Evolutionary conservation across 2,888 invertebrate species (phyloP).

Genomic region (Ennomos erosarius): DNA sequence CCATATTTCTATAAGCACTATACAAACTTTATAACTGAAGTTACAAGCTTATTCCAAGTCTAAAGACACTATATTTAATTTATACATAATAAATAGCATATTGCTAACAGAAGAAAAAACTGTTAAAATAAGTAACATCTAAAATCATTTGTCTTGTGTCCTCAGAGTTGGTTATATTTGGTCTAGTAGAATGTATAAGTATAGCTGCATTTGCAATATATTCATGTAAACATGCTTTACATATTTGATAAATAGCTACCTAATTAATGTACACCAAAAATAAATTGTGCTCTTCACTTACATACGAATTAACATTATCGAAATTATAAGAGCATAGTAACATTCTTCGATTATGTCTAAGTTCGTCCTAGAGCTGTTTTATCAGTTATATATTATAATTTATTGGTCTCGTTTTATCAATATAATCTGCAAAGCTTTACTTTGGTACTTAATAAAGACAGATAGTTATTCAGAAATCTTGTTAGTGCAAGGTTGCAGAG

Average conservation of each 20-base stretch:
- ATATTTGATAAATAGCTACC: conserved; percentile 56
- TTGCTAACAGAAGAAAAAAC: conserved; percentile 20
- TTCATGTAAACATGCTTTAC: conserved; percentile 34
- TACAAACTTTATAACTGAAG: conserved; percentile 73
- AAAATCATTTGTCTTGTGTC: conserved; percentile 16
- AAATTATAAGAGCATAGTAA: conserved; percentile 26
- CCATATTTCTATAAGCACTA: conserved; percentile 73
- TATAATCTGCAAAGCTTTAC: neutral
- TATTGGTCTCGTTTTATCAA: neutral
- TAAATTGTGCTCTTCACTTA: conserved; percentile 54
- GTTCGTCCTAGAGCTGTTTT: neutral
- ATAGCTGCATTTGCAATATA: conserved; percentile 26
- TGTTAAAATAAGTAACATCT: conserved; percentile 13
- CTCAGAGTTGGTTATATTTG: conserved; percentile 28
- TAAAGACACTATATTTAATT: conserved; percentile 47
- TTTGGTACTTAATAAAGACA: too few species aligned
- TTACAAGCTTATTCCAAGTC: conserved; percentile 57
- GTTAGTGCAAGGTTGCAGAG: too few species aligned
- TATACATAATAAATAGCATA: conserved; percentile 25
- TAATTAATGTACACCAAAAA: conserved; percentile 57
- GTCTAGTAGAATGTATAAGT: conserved; percentile 28
- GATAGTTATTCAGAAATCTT: too few species aligned
- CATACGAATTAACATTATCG: conserved; percentile 38
- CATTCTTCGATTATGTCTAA: conserved; percentile 11
- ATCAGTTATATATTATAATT: neutral